A percentile compares a stretch with the other conserved stretches of the same genome.
phyloP scores from a whole-genome alignment of 2,888 invertebrate genomes.

The Pristionchus arcanus region DNA sequence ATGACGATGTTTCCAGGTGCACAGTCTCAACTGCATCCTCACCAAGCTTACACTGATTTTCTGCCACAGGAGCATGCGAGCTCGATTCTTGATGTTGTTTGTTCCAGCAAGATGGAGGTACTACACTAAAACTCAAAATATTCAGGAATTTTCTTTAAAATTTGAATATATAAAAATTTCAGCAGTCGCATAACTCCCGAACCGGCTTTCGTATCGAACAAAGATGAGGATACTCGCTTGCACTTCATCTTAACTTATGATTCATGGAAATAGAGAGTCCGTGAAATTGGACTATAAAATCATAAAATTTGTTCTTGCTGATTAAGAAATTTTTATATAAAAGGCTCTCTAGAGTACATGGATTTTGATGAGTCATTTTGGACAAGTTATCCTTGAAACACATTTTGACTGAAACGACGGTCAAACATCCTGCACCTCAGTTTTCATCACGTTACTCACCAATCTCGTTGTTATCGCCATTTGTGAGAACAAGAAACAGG shows the following conservation, averaged over 20 bases:
- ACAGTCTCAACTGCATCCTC: not conserved
- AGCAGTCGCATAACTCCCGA: not conserved
- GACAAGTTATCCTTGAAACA: too few species aligned
- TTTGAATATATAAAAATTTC: not conserved
- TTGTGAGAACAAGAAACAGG: not conserved
- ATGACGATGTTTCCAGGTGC: not conserved
- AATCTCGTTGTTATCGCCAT: not conserved
- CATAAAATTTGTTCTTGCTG: too few species aligned
- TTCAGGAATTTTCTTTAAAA: too few species aligned
- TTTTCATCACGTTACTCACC: not conserved
- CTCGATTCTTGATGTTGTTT: not conserved
- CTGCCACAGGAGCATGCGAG: not conserved
- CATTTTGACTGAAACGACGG: too few species aligned
- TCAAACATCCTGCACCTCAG: not conserved
- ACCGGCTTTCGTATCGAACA: not conserved
- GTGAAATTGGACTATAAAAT: too few species aligned
- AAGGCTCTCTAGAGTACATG: too few species aligned
- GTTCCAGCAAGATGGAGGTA: too few species aligned
- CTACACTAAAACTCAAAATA: too few species aligned
- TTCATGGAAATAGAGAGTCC: too few species aligned
- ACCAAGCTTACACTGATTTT: not conserved
- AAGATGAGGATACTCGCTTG: not conserved
- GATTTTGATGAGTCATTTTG: too few species aligned
- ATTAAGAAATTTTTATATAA: too few species aligned
- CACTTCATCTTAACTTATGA: not conserved